Evolutionary conservation across 2,113 vertebrate species (phyloP).

Genomic region (Lathamus discolor): DNA sequence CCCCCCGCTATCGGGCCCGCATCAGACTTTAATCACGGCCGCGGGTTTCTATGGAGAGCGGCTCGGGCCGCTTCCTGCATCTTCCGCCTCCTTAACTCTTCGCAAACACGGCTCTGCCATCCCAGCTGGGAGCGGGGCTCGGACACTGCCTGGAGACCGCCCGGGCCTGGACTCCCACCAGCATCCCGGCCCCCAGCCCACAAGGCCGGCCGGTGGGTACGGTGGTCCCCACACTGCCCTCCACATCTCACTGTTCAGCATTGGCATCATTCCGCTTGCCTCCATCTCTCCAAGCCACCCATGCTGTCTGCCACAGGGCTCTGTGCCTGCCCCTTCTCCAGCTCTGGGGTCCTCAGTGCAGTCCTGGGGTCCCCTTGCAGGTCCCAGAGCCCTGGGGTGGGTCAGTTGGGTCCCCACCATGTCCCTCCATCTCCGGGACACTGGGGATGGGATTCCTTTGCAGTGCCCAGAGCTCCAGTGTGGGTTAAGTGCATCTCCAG

Average conservation of each 20-base stretch:
- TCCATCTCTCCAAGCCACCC: not conserved
- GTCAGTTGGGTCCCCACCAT: not conserved
- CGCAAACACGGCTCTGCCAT: slow-evolving; percentile 82
- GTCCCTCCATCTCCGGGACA: not conserved
- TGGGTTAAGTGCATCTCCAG: not conserved
- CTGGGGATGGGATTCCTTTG: not conserved
- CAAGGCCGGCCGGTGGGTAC: accelerated
- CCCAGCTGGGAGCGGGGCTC: slow-evolving; percentile 9
- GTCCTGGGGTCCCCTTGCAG: not conserved
- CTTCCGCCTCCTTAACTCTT: slow-evolving; percentile 91
- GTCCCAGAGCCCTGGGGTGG: not conserved
- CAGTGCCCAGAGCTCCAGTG: not conserved
- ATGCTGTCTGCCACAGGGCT: accelerated
- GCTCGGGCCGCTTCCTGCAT: slow-evolving; percentile 88
- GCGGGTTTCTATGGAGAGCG: slow-evolving; percentile 90
- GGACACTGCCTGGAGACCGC: slow-evolving; percentile 47
- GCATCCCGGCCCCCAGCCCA: not conserved
- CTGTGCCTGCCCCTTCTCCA: not conserved
- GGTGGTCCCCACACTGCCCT: accelerated
- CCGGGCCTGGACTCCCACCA: not conserved
- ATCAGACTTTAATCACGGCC: slow-evolving; percentile 93
- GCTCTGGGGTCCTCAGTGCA: not conserved
- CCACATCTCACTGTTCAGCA: accelerated
- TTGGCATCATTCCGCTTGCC: not conserved
- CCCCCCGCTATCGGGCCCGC: slow-evolving; percentile 82